These are phyloP conservation scores for Halictus quadricinctus DNA, from an alignment of 2,888 invertebrate species.

Conservation along the genomic window DNA sequence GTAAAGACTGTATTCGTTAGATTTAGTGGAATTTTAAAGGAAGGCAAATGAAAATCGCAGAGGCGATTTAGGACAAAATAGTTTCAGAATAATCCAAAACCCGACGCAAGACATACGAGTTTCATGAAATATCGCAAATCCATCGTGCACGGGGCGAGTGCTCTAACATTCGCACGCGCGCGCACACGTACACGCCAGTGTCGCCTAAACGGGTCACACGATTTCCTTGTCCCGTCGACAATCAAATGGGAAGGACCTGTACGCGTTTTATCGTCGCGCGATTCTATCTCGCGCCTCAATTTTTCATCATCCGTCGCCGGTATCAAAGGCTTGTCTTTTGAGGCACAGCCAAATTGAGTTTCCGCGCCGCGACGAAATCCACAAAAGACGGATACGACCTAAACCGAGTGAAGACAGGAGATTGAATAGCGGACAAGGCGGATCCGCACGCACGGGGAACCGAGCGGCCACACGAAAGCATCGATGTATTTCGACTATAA, in stretches of 20 bases:
- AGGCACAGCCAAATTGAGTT: slow-evolving; percentile 51
- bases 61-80: background rate
- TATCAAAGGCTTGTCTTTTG: slow-evolving; percentile 46
- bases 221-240: slow-evolving; percentile 24
- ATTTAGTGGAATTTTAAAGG: background rate
- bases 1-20: background rate
- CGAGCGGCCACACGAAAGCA: slow-evolving; percentile 39
- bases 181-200: background rate
- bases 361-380: slow-evolving; percentile 41
- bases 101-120: background rate
- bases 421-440: slow-evolving; percentile 58
- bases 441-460: slow-evolving; percentile 29
- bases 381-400: slow-evolving; percentile 28
- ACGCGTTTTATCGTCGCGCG: slow-evolving; percentile 40
- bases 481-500: slow-evolving; percentile 64
- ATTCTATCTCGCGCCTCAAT: slow-evolving; percentile 35
- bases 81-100: background rate
- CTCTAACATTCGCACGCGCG: background rate
- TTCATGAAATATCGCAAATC: background rate
- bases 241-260: slow-evolving; percentile 28
- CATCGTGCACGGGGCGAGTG: background rate
- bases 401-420: slow-evolving; percentile 48
- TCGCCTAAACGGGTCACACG: background rate
- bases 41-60: background rate
- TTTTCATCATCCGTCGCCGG: slow-evolving; percentile 14